A percentile compares a stretch with the other conserved stretches of the same genome.
These are phyloP conservation scores for Gerris lacustris DNA, from an alignment of 2,888 invertebrate genomes.

Conservation along the genomic window DNA sequence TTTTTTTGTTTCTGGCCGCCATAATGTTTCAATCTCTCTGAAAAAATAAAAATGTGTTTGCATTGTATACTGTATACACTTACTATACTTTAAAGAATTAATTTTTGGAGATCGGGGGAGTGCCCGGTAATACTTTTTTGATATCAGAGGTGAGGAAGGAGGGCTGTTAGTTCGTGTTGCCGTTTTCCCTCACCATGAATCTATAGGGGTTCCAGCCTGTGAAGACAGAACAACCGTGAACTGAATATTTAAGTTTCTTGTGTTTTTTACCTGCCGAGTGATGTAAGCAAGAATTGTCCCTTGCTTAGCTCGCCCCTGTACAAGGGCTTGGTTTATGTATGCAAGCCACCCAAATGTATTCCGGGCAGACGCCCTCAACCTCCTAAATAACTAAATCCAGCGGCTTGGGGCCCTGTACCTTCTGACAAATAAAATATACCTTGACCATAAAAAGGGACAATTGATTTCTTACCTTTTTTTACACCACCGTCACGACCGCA, in stretches of 20 bases:
- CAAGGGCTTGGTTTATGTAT: neutral
- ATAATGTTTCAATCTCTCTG: no score
- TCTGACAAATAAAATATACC: slow-evolving; percentile 1
- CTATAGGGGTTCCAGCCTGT: neutral
- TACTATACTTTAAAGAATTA: no score
- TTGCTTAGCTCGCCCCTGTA: neutral
- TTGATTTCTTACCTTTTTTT: slow-evolving; percentile 3
- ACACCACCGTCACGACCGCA: neutral
- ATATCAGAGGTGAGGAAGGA: no score
- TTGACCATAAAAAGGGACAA: slow-evolving; percentile 2
- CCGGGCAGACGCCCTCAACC: neutral
- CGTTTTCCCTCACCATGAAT: neutral
- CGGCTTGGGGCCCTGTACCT: neutral
- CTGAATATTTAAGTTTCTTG: neutral
- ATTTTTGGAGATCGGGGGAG: no score
- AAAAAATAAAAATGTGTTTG: no score
- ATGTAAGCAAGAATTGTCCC: slow-evolving; percentile 3
- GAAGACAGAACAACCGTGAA: neutral
- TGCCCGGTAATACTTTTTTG: no score
- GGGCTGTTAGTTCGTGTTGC: neutral
- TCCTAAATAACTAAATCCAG: slow-evolving; percentile 1
- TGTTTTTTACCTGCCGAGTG: neutral
- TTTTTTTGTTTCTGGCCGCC: no score
- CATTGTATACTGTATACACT: no score
- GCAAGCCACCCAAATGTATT: neutral